Evolutionary conservation across 1,140 invertebrate genomes (phyloP), one percentile per base, ranked within the genome.

Genomic region (Caenorhabditis latens): DNA sequence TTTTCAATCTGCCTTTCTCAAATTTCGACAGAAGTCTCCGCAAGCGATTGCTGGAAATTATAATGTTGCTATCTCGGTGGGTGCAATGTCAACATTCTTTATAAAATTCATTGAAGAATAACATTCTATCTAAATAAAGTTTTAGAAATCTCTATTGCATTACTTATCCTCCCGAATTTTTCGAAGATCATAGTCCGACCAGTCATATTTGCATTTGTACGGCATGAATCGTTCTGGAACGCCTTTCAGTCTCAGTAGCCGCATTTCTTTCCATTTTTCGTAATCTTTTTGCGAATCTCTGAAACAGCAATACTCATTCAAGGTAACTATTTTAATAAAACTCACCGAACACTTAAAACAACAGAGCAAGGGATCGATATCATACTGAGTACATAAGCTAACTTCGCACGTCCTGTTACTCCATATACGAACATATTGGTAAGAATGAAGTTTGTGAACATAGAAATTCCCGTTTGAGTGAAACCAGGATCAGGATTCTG

Each of bases 351-450:
- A 42, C 83, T 55, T 5, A 85, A 13, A 14, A 85, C 14, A 5
- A 88, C 71, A 42, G 88, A 84, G 24, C 55, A 87, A 43, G 88
- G 88, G 58, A 89, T 89, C 0, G 88, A 90, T 19, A 40, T n/a
- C 83, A 89, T 79, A n/a, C 83, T 83, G 7, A 83, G 46, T 4
- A 83, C 57, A 32, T 88, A 88, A 6, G 88, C 88, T 43, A 88
- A 32, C 48, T 84, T 84, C 9, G 65, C 87, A 13, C 82, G 53
- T 14, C 88, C 88, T 32, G 88, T 88, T 7, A 86, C 19, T 53
- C 88, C 88, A 57, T 85, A 89, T n/a, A 89, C n/a, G 40, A 87
- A 82, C 88, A 89, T 89, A 55, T 89, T 88, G 16, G 88, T 58
- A 5, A 89, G 57, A 3, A 88, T 43, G n/a, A 89, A 87, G 24